phyloP scores from a whole-genome alignment of 2,797 vertebrate species.

The Mastacembelus armatus region DNA sequence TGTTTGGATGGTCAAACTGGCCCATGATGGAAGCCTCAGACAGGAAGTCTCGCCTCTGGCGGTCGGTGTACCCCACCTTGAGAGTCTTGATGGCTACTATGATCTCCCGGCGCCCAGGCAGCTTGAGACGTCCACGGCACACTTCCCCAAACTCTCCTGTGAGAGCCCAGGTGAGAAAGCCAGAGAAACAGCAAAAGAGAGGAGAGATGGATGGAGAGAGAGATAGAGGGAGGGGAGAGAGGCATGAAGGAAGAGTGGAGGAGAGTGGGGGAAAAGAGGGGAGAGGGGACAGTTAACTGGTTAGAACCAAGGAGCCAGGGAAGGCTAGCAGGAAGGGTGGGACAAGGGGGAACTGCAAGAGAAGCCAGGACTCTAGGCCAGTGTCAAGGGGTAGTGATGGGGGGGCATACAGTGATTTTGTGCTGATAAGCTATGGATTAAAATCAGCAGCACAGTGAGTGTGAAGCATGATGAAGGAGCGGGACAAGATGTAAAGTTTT shows the following conservation, averaged over 20 bases:
- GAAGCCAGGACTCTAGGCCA: conserved; percentile 76
- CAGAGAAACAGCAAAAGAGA: conserved; percentile 61
- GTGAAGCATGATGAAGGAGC: conserved; percentile 50
- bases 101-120: conserved; percentile 95
- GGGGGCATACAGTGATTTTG: conserved; percentile 55
- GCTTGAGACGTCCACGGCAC: conserved; percentile 95
- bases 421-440: conserved; percentile 58
- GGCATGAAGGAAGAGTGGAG: conserved; percentile 78
- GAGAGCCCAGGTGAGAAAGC: conserved; percentile 64
- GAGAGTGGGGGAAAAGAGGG: conserved; percentile 74
- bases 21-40: conserved; percentile 99
- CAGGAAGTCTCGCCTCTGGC: conserved; percentile 96
- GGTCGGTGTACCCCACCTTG: conserved; percentile 97
- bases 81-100: conserved; percentile 98
- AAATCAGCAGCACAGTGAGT: conserved; percentile 35
- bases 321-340: conserved; percentile 73
- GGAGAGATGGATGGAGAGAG: conserved; percentile 61
- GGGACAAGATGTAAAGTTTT: conserved; percentile 22
- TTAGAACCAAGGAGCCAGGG: conserved; percentile 82
- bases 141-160: conserved; percentile 98
- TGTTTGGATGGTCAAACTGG: conserved; percentile 98
- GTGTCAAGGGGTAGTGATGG: conserved; percentile 57
- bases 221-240: conserved; percentile 69
- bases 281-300: conserved; percentile 81
- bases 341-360: conserved; percentile 72